phyloP scores from a whole-genome alignment of 2,797 vertebrate species.

The Leptoclinus maculatus region DNA sequence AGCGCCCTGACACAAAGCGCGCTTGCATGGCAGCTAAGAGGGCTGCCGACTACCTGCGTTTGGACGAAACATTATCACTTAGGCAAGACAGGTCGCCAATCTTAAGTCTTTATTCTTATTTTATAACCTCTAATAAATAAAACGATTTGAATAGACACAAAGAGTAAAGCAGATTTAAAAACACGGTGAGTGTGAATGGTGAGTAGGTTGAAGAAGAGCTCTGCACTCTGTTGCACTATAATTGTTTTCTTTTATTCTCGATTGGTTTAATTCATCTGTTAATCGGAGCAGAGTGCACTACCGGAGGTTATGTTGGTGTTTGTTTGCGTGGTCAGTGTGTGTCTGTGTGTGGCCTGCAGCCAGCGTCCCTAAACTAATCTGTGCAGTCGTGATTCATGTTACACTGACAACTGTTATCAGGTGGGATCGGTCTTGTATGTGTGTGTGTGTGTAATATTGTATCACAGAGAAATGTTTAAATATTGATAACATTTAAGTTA shows the following conservation, averaged over 20 bases:
- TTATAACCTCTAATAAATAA: background rate
- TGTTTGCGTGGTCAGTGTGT: background rate
- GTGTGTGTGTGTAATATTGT: background rate
- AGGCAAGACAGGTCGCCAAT: too few relatives aligned
- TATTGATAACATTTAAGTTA: too few relatives aligned
- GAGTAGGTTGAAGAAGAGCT: background rate
- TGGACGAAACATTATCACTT: too few relatives aligned
- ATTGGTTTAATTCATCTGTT: background rate
- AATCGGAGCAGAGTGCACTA: background rate
- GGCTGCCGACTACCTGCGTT: too few relatives aligned
- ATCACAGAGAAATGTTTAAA: too few relatives aligned
- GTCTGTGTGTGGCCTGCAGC: background rate
- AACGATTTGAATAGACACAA: background rate
- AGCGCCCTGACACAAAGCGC: too few relatives aligned
- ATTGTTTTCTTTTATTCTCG: background rate
- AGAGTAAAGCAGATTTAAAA: background rate
- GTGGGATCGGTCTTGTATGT: background rate
- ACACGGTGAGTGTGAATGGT: background rate
- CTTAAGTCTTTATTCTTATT: too few relatives aligned
- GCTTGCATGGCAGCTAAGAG: too few relatives aligned
- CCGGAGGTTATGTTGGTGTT: background rate
- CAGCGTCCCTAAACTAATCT: background rate
- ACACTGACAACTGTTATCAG: conserved; percentile 12
- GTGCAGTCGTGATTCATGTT: conserved; percentile 4
- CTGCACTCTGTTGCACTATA: background rate